Base-by-base conservation (phyloP, 2,888 invertebrate genomes). In the Hofmannophila pseudospretella region DNA sequence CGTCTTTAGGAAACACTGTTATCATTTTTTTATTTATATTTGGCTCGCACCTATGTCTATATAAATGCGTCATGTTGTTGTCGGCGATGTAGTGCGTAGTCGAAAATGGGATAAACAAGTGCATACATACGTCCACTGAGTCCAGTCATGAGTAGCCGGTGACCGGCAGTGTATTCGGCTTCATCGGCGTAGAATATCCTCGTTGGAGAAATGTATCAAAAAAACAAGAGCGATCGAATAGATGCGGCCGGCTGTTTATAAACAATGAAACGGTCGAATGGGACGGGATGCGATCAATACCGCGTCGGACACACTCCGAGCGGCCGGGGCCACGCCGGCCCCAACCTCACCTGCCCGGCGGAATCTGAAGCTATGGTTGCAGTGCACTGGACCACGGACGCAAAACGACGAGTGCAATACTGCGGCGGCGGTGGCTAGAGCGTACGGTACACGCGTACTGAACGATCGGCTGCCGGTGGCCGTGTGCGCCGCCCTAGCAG, bases 231-330 rank as follows among this genome's bases (percentile, higher is more conserved):
- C 67, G 64, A 60, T 46, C 63, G 60, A 68, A 64, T 70, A 54
- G 70, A 73, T 68, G 71, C 73, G 61, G 65, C 78, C 82, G 75
- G 75, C 75, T 82, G 85, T 84, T 84, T 85, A 84, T 85, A 85
- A 85, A 85, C 85, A 85, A 79, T 77, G 77, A 65, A 67, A 62
- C 65, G 51, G 56, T 54, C 57, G 62, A 57, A 55, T 60, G 60
- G 61, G 56, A 58, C 60, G 65, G 66, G 67, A 67, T 66, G 64
- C 69, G 74, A 77, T 80, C 78, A 63, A 78, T 75, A 75, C 67
- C 57, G 67, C 66, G 62, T 53, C 56, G 61, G 58, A 58, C 47
- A 66, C 59, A 58, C 57, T 57, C 45, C 51, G 46, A 60, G 51
- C 60, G 65, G 67, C 63, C 62, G 67, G 67, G 63, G 69, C 67